Percentiles rank a stretch among this genome's conserved stretches.
phyloP scores from a whole-genome alignment of 1,140 invertebrate species.

The Pogonognathellus flavescens region DNA sequence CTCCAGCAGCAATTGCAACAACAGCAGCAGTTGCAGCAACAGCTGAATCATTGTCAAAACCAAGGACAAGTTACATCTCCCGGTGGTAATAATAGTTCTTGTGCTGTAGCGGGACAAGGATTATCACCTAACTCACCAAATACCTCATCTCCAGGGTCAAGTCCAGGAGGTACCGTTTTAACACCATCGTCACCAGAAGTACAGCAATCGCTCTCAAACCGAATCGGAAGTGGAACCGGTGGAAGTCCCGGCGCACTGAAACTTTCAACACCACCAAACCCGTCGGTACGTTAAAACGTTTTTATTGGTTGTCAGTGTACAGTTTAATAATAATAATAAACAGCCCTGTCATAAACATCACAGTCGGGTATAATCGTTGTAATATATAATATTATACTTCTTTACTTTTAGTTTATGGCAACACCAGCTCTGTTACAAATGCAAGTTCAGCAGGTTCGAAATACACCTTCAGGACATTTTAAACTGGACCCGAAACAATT shows the following conservation, averaged over 20 bases:
- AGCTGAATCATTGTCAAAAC: constrained; percentile 39
- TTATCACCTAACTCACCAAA: constrained; percentile 41
- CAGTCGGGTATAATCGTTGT: not conserved
- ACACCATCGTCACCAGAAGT: constrained; percentile 32
- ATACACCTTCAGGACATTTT: constrained; percentile 45
- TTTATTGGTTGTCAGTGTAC: not conserved
- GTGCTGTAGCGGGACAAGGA: constrained; percentile 20
- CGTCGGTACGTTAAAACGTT: not conserved
- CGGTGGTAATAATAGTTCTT: constrained; percentile 15
- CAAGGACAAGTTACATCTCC: constrained; percentile 37
- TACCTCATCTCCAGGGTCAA: constrained; percentile 31
- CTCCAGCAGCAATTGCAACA: constrained; percentile 57
- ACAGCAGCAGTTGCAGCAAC: constrained; percentile 54
- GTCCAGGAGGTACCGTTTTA: constrained; percentile 15
- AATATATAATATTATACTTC: not conserved
- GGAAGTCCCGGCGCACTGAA: not conserved
- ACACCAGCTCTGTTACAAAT: constrained; percentile 60
- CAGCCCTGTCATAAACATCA: no score
- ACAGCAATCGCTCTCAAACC: constrained; percentile 36
- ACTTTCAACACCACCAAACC: constrained; percentile 36
- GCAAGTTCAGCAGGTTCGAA: constrained; percentile 64
- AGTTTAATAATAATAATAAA: not conserved
- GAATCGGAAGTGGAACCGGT: constrained; percentile 38
- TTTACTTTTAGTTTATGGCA: constrained; percentile 44
- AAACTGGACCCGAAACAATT: constrained; percentile 63